A percentile compares a stretch with the other conserved stretches of the same genome.
Evolutionary conservation across 1,140 invertebrate genomes (phyloP).

Genomic region (Hyposmocoma kahamanoa): DNA sequence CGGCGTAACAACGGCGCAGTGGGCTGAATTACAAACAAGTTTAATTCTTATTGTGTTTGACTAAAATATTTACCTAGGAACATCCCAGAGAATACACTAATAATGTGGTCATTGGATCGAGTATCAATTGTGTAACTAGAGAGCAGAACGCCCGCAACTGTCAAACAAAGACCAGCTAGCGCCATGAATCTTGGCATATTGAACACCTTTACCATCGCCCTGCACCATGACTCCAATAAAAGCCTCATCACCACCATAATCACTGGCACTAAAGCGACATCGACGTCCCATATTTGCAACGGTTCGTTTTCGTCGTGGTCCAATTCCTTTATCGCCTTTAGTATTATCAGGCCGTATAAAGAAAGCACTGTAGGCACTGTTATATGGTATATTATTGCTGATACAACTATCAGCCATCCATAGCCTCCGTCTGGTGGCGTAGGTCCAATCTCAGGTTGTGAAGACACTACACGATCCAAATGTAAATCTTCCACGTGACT

Average conservation of each 20-base stretch:
- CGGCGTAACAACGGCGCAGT: no score
- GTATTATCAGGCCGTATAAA: conserved; percentile 73
- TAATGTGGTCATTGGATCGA: conserved; percentile 54
- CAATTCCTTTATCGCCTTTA: conserved; percentile 58
- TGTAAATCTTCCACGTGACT: conserved; percentile 47
- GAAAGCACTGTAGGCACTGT: conserved; percentile 72
- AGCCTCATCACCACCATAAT: conserved; percentile 71
- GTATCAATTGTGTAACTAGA: conserved; percentile 55
- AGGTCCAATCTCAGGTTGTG: conserved; percentile 78
- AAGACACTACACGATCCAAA: conserved; percentile 72
- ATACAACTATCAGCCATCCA: conserved; percentile 77
- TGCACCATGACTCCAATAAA: conserved; percentile 74
- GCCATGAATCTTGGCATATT: conserved; percentile 72
- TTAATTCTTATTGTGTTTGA: no score
- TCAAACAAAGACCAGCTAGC: conserved; percentile 63
- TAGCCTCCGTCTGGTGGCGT: conserved; percentile 78
- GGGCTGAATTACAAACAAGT: no score
- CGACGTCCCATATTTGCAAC: conserved; percentile 62
- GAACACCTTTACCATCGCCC: conserved; percentile 69
- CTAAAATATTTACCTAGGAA: conserved; percentile 58
- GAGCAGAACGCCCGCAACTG: conserved; percentile 61
- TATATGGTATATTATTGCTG: conserved; percentile 75
- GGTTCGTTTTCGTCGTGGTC: conserved; percentile 52
- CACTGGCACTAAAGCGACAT: conserved; percentile 73
- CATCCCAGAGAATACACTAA: conserved; percentile 66